Evolutionary conservation across 2,888 invertebrate species (phyloP), one percentile per base, ranked within the genome.

Genomic region (Eucriotettix oculatus): DNA sequence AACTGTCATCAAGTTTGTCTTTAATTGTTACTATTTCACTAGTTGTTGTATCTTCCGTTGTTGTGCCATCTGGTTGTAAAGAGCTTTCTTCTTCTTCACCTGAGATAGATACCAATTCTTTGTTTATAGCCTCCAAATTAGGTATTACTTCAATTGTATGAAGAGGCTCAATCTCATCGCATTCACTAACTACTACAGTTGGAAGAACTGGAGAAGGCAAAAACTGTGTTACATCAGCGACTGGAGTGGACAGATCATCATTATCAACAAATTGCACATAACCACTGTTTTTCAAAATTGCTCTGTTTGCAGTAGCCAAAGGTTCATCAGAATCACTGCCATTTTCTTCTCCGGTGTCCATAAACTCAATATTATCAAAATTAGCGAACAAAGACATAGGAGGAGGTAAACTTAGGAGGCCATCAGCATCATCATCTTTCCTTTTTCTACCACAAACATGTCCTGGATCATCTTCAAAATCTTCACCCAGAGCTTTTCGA

Each of bases 291-390:
- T 78, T 78, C 14, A 80, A 67, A 59, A 76, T 63, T 0, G 77
- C 75, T 55, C 77, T 73, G 62, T 80, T 80, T 1, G 76, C 74
- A 43, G 76, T 75, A 9, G 80, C 79, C 57, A 74, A 71, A 44
- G 79, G 73, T 14, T 79, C 80, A 66, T 85, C 87, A 7, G 85
- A 72, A 58, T 67, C 76, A 16, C 84, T 80, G 10, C 67, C 67
- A 52, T 65, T 87, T 68, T 87, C 88, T 0, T 86, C 89, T 0
- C 89, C 90, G 0, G 89, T 89, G 69, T 92, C 92, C 78, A 88
- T 90, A 69, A 86, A 92, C 69, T 90, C 90, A 7, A 70, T 69
- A 41, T 70, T 71, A 56, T 69, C 71, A 52, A 64, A 64, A 40
- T 52, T 53, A 10, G 62, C 52, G 10, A 64, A 52, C 17, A 61